Conservation (phyloP, 2,797 vertebrate genomes). For the Emys orbicularis region DNA sequence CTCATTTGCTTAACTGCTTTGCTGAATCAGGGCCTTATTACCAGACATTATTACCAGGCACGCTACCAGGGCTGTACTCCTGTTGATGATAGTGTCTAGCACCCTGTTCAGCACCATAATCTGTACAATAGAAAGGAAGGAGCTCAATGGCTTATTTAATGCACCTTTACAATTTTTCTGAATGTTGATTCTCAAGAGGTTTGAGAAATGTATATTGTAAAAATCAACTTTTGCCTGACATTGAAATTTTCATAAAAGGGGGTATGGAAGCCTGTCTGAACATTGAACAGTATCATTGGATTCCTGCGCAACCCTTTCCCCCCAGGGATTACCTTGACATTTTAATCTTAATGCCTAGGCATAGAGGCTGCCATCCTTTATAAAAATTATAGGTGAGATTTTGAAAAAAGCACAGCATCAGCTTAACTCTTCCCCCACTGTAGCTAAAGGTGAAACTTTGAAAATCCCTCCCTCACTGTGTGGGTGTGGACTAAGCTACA, state of each 20-base stretch:
- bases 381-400: background rate
- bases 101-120: background rate
- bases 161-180: background rate
- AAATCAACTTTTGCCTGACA: background rate
- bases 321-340: background rate
- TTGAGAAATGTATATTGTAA: background rate
- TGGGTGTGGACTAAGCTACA: background rate
- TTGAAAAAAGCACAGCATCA: background rate
- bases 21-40: constrained; percentile 43
- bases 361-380: background rate
- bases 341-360: background rate
- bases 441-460: background rate
- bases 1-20: constrained; percentile 22
- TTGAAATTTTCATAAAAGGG: constrained; percentile 8
- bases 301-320: background rate
- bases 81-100: constrained; percentile 29
- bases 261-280: background rate
- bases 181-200: background rate
- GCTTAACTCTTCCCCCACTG: background rate
- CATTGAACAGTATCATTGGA: background rate
- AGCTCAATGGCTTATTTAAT: background rate
- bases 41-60: background rate
- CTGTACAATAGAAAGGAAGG: background rate
- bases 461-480: background rate
- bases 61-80: constrained; percentile 32